A percentile compares a stretch with the other conserved stretches of the same genome.
Evolutionary conservation across 2,888 invertebrate genomes (phyloP).

Genomic region (Therioaphis trifolii): DNA sequence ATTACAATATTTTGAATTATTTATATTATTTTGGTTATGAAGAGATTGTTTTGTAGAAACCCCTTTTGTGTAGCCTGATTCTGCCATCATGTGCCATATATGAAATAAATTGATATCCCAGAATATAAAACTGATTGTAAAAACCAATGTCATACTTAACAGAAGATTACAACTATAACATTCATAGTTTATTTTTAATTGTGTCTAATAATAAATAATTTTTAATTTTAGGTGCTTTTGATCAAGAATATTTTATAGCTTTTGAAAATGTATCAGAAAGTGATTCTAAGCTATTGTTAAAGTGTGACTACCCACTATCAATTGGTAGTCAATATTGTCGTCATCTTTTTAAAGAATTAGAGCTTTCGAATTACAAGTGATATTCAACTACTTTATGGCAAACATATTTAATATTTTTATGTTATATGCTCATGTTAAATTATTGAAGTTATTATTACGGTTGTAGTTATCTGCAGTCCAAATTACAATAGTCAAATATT

Average conservation of each 20-base stretch:
- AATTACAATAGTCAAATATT: slow-evolving; percentile 18
- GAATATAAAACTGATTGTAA: too few relatives aligned
- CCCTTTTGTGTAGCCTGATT: too few relatives aligned
- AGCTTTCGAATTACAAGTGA: slow-evolving; percentile 64
- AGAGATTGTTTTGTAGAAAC: too few relatives aligned
- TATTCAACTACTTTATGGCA: slow-evolving; percentile 37
- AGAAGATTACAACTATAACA: too few relatives aligned
- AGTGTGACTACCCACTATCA: slow-evolving; percentile 84
- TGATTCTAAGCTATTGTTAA: slow-evolving; percentile 77
- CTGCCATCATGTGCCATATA: too few relatives aligned
- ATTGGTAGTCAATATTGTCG: slow-evolving; percentile 85
- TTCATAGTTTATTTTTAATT: too few relatives aligned
- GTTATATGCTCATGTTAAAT: slow-evolving; percentile 46
- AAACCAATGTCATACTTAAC: too few relatives aligned
- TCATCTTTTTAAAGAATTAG: slow-evolving; percentile 83
- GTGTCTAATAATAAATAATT: background rate
- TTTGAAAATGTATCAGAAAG: slow-evolving; percentile 78
- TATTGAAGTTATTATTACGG: slow-evolving; percentile 35
- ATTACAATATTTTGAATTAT: too few relatives aligned
- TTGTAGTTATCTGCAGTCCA: slow-evolving; percentile 17
- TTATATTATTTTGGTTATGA: too few relatives aligned
- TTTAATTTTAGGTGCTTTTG: slow-evolving; percentile 77
- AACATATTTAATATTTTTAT: slow-evolving; percentile 9
- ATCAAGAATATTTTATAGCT: slow-evolving; percentile 87
- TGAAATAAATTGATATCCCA: too few relatives aligned